Percentiles rank a stretch among this genome's conserved stretches.
These are phyloP conservation scores for Dinocampus coccinellae DNA, from an alignment of 2,888 invertebrate genomes.

Conservation along the genomic window DNA sequence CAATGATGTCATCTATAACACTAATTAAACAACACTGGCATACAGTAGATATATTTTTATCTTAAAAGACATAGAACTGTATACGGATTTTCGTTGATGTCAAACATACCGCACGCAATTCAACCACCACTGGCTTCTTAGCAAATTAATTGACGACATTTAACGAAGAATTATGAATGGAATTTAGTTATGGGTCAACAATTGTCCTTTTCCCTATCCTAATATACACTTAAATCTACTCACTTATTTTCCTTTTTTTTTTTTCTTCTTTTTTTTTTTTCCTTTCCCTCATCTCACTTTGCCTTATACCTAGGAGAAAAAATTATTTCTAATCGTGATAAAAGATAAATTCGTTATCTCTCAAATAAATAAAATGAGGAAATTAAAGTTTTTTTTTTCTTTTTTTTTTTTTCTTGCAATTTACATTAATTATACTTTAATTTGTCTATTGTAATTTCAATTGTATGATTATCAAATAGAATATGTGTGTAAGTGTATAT, in stretches of 20 bases:
- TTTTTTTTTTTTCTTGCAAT: too few species aligned
- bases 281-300: too few species aligned
- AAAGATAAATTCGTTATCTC: too few species aligned
- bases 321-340: background rate
- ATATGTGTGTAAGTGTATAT: background rate
- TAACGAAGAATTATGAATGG: conserved; percentile 11
- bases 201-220: background rate
- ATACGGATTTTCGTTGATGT: background rate
- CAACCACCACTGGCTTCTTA: background rate
- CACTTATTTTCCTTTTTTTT: background rate
- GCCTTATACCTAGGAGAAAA: background rate
- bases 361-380: too few species aligned
- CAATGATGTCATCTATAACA: conserved; percentile 27
- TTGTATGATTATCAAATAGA: too few species aligned
- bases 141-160: conserved; percentile 18
- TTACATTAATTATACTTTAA: too few species aligned
- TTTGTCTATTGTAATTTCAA: too few species aligned
- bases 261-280: background rate
- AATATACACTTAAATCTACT: background rate
- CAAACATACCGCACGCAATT: conserved; percentile 15
- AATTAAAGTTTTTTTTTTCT: background rate
- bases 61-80: conserved; percentile 12
- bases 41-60: background rate
- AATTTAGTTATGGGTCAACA: conserved; percentile 1
- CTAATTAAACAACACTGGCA: background rate